Evolutionary conservation across 2,113 vertebrate species (phyloP), one percentile per base, ranked within the genome.

Genomic region (Thunnus maccoyii): DNA sequence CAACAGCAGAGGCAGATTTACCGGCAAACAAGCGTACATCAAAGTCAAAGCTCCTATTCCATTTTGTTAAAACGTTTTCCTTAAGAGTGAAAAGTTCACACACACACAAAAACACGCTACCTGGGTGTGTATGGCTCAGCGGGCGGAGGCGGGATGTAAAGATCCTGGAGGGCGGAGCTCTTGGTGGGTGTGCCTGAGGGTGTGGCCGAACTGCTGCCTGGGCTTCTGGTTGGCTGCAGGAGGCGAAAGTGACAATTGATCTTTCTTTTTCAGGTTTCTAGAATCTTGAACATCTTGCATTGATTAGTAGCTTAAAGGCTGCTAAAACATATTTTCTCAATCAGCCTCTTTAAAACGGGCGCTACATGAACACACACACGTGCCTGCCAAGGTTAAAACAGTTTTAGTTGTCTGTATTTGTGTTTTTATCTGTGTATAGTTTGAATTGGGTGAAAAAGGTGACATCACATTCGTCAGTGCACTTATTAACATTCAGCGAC

Each of bases 61-160:
- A 17, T 16, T 58, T 70, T 52, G 17, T 32, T 41, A 41, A 41
- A 63, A 10, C 14, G 7, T 27, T 6, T 3, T 6, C 25, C 15
- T 11, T 14, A 6, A 30, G 36, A 41, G 36, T 41, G 36, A 41
- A 41, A 41, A 41, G 9, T 7, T 41, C 9, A 30, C 27, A 30
- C 27, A 30, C 62, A 36, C 20, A 71, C 9, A 51, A 10, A 30
- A 4, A 73, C 5, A 61, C n/a, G 52, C 10, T 88, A 99, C 98
- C 98, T 98, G 88, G 98, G 98, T 82, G 95, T 94, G 88, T 99
- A 99, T 0, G 98, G 98, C 84, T 99, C 98, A 76, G 95, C 89
- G 17, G 98, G 98, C 69, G 98, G 98, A 82, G 98, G 98, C 0
- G 98, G 98, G 80, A 99, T 99, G 92, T 96, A 99, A 46, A 99